These are phyloP conservation scores for Seira sanloemensis DNA, from an alignment of 2,888 invertebrate genomes.

Conservation along the genomic window DNA sequence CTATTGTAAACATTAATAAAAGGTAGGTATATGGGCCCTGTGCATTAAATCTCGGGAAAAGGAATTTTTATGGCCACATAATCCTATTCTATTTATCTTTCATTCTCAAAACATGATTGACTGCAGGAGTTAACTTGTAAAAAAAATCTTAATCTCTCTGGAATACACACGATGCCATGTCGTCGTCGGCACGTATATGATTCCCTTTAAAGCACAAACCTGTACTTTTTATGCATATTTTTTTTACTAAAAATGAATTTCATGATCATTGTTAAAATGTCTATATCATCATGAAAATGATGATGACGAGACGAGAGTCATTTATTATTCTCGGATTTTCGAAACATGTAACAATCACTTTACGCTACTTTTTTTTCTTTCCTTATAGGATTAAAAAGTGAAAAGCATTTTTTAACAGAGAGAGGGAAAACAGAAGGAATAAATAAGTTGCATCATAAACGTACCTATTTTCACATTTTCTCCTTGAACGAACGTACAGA, in stretches of 20 bases:
- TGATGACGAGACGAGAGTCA: conserved; percentile 22
- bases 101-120: conserved; percentile 44
- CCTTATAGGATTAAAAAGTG: neutral
- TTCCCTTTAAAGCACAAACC: neutral
- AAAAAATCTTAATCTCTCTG: conserved; percentile 41
- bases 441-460: conserved; percentile 23
- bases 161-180: conserved; percentile 26
- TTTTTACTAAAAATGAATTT: conserved; percentile 11
- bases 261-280: conserved; percentile 46
- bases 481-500: conserved; percentile 71
- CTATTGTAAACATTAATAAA: conserved; percentile 26
- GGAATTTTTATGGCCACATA: conserved; percentile 48
- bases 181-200: conserved; percentile 13
- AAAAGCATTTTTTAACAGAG: conserved; percentile 1
- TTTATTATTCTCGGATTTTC: neutral
- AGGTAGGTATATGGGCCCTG: too few relatives aligned
- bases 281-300: conserved; percentile 54
- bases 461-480: conserved; percentile 66
- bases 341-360: conserved; percentile 30
- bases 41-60: too few relatives aligned
- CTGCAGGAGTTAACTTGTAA: conserved; percentile 22
- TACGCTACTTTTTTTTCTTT: conserved; percentile 14
- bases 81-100: conserved; percentile 59
- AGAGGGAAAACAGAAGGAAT: neutral
- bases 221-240: neutral